phyloP scores from a whole-genome alignment of 1,140 invertebrate species.

The Campodea augens region DNA sequence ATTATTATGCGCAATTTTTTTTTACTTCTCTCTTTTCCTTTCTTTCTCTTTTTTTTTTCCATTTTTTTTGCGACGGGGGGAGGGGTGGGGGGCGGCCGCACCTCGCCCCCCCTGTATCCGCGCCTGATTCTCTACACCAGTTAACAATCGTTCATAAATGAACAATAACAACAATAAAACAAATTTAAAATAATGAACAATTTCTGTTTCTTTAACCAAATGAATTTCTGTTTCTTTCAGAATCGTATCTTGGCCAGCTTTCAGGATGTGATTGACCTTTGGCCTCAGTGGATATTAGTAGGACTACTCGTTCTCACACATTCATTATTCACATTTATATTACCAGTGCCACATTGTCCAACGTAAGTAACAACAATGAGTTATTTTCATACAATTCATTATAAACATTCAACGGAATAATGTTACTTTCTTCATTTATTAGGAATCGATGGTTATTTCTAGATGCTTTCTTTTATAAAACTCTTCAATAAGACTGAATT shows the following conservation, averaged over 20 bases:
- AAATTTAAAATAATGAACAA: too few species aligned
- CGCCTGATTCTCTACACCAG: too few species aligned
- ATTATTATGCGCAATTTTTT: too few species aligned
- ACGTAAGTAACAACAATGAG: constrained; percentile 26
- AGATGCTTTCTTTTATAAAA: not conserved
- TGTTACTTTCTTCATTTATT: constrained; percentile 1
- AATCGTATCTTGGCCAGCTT: constrained; percentile 19
- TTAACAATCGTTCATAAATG: too few species aligned
- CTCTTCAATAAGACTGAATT: not conserved
- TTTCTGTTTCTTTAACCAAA: too few species aligned
- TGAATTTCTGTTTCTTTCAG: constrained; percentile 16
- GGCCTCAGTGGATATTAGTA: constrained; percentile 47
- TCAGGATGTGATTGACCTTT: constrained; percentile 30
- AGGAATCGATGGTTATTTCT: not conserved
- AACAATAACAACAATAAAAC: too few species aligned
- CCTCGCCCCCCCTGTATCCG: too few species aligned
- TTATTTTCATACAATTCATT: not conserved
- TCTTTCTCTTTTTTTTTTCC: too few species aligned
- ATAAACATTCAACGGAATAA: not conserved
- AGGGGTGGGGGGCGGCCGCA: too few species aligned
- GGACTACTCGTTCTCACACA: constrained; percentile 39
- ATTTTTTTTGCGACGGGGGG: too few species aligned
- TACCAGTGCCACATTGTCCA: constrained; percentile 53
- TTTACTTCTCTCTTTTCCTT: too few species aligned
- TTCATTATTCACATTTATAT: constrained; percentile 43